Evolutionary conservation across 1,140 invertebrate species (phyloP).

Genomic region (Drosophila navojoa): DNA sequence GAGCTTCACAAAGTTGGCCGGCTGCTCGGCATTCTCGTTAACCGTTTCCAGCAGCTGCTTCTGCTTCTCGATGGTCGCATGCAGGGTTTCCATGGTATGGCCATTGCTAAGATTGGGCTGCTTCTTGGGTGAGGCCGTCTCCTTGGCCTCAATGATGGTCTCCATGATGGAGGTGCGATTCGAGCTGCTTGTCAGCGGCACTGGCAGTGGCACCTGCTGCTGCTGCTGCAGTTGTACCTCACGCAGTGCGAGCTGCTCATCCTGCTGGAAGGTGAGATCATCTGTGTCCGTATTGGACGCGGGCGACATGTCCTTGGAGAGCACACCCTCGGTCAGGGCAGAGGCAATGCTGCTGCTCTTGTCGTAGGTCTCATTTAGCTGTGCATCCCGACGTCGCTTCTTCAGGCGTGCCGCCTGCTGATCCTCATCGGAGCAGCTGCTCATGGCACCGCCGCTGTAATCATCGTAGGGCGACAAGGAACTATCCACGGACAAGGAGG

Average conservation of each 20-base stretch:
- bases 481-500: conserved; percentile 76
- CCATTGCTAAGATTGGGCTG: conserved; percentile 51
- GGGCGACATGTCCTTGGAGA: conserved; percentile 80
- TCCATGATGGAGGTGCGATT: conserved; percentile 79
- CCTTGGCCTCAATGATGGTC: conserved; percentile 82
- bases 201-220: conserved; percentile 6
- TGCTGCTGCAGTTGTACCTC: conserved; percentile 53
- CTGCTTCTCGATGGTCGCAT: conserved; percentile 83
- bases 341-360: conserved; percentile 82
- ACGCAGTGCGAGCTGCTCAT: conserved; percentile 67
- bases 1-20: conserved; percentile 84
- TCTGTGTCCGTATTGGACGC: conserved; percentile 81
- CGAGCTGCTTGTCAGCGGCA: conserved; percentile 56
- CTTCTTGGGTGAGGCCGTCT: conserved; percentile 81
- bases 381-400: conserved; percentile 70
- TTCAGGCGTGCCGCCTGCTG: conserved; percentile 60
- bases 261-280: conserved; percentile 83
- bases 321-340: conserved; percentile 68
- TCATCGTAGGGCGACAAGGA: conserved; percentile 79
- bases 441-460: conserved; percentile 69
- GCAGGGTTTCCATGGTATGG: conserved; percentile 80
- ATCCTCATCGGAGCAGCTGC: conserved; percentile 76
- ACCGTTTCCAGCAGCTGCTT: conserved; percentile 82
- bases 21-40: conserved; percentile 68
- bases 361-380: conserved; percentile 83